Evolutionary conservation across 2,113 vertebrate genomes (phyloP), one percentile per base, ranked within the genome.

Genomic region (Connochaetes taurinus): DNA sequence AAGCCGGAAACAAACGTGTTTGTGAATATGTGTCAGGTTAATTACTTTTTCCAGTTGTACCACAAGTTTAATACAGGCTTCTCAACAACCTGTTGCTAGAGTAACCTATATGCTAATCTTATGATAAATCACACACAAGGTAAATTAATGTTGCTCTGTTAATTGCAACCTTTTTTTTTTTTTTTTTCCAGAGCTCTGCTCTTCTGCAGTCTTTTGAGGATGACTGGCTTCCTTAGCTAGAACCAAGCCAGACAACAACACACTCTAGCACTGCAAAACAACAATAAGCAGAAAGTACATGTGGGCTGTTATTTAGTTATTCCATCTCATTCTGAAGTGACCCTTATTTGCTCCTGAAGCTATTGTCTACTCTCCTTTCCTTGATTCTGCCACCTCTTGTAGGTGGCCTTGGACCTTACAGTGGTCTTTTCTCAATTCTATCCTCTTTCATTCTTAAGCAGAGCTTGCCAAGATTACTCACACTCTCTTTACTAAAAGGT

Each of bases 1-100:
- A 52, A 95, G 40, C 21, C 78, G 7, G 85, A 98, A 96, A 97
- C 45, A 64, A 92, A 97, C n/a, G 21, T 97, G 78, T 76, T 88
- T 43, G 6, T 76, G 90, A 97, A 84, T 96, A 83, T 90, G 93
- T 91, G 33, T 96, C 60, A 53, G 91, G n/a, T 91, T 97, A 95
- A 93, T 97, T 82, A 80, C 67, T 94, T 94, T 86, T 45, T 43
- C 52, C 52, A 60, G 5, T 43, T 93, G 60, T 43, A 97, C 43
- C 50, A 58, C 90, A 93, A 96, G 31, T 80, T 89, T 92, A 96
- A 85, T 58, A 86, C 8, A 62, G 36, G 8, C 23, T 97, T 97
- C 67, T 87, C 80, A 92, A 78, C 57, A 86, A 82, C 19, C 23
- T 67, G 13, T 90, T 9, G 7, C 87, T 62, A 50, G 71, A 58